These are phyloP conservation scores for Brachionus calyciflorus DNA, from an alignment of 1,140 invertebrate species.

Conservation along the genomic window DNA sequence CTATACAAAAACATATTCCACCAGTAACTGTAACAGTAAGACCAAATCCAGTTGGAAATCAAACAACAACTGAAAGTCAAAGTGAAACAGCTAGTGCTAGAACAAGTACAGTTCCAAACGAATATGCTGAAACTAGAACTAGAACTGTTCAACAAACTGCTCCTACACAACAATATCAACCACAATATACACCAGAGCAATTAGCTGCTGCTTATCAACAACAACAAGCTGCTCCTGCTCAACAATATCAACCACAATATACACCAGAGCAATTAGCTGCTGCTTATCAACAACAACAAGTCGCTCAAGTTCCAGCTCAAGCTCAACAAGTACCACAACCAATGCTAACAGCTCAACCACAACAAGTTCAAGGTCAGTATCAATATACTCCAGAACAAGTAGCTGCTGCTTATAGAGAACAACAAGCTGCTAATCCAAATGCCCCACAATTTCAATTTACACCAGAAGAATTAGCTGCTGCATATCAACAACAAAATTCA, in stretches of 20 bases:
- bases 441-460: background rate
- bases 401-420: slow-evolving; percentile 21
- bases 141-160: slow-evolving; percentile 28
- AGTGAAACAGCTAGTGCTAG: background rate
- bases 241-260: background rate
- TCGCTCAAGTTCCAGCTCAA: too few relatives aligned
- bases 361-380: background rate
- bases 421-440: background rate
- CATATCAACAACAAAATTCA: slow-evolving; percentile 12
- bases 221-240: slow-evolving; percentile 1
- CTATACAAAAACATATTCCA: background rate
- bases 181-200: slow-evolving; percentile 14
- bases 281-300: too few relatives aligned
- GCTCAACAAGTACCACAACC: too few relatives aligned
- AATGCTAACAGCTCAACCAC: background rate
- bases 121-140: background rate
- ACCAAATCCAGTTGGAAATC: slow-evolving; percentile 17
- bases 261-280: slow-evolving; percentile 18
- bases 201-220: slow-evolving; percentile 26
- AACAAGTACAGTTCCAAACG: background rate
- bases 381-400: slow-evolving; percentile 14
- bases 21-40: slow-evolving; percentile 15
- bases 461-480: slow-evolving; percentile 27
- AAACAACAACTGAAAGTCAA: background rate
- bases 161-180: background rate